Evolutionary conservation across 2,888 invertebrate genomes (phyloP).

Genomic region (Ectemnius lituratus): DNA sequence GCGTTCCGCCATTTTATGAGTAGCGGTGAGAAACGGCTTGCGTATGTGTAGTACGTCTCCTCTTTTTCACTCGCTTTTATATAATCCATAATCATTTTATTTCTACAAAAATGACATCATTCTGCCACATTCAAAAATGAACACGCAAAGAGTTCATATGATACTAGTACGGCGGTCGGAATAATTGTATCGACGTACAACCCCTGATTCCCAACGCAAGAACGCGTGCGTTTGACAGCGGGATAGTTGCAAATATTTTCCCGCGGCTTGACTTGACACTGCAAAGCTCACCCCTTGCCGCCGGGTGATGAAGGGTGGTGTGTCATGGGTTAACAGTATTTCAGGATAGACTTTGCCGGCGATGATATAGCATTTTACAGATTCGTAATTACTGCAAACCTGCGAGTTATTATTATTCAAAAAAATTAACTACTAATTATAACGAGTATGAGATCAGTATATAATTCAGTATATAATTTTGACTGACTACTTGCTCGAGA

Average conservation of each 20-base stretch:
- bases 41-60: slow-evolving; percentile 10
- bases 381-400: neutral
- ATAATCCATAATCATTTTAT: too few species aligned
- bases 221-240: slow-evolving; percentile 8
- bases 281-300: slow-evolving; percentile 10
- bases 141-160: neutral
- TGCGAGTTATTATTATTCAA: neutral
- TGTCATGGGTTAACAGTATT: slow-evolving; percentile 48
- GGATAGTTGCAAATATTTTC: slow-evolving; percentile 13
- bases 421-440: too few species aligned
- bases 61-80: neutral
- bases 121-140: too few species aligned
- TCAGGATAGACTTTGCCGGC: slow-evolving; percentile 20
- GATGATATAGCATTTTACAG: slow-evolving; percentile 13
- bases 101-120: too few species aligned
- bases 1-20: slow-evolving; percentile 1
- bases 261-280: slow-evolving; percentile 22
- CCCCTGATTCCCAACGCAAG: neutral
- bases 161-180: slow-evolving; percentile 2
- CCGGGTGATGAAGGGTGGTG: slow-evolving; percentile 20
- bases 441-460: too few species aligned
- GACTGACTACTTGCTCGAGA: too few species aligned
- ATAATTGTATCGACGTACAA: neutral
- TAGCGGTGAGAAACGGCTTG: slow-evolving; percentile 26
- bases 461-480: too few species aligned